These are phyloP conservation scores for Syritta pipiens DNA, from an alignment of 2,888 invertebrate genomes.

Conservation along the genomic window DNA sequence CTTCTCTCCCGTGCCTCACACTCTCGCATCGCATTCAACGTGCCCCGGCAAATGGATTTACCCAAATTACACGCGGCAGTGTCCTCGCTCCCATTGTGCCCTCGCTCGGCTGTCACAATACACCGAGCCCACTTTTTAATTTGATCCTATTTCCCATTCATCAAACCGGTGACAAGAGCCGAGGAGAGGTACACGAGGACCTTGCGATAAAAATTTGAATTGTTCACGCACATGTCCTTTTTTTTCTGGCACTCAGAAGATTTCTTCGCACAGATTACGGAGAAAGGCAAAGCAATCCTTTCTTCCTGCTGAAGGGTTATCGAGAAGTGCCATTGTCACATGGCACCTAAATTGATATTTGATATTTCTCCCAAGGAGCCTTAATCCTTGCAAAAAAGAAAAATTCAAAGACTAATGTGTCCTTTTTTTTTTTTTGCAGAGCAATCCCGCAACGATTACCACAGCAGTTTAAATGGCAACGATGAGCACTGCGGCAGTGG, in stretches of 20 bases:
- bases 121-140: constrained; percentile 56
- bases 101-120: constrained; percentile 60
- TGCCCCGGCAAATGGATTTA: constrained; percentile 58
- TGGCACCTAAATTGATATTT: constrained; percentile 41
- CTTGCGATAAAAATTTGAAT: constrained; percentile 48
- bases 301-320: constrained; percentile 23
- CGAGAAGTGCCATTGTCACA: constrained; percentile 28
- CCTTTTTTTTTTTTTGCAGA: constrained; percentile 62
- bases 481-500: constrained; percentile 69
- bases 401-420: no score
- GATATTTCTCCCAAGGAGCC: no score
- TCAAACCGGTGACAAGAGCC: constrained; percentile 31
- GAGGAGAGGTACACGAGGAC: constrained; percentile 9
- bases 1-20: constrained; percentile 20
- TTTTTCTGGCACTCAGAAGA: no score
- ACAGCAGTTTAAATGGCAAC: constrained; percentile 68
- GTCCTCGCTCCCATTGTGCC: constrained; percentile 45
- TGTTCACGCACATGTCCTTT: constrained; percentile 54
- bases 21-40: constrained; percentile 30
- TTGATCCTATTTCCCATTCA: constrained; percentile 55
- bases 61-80: constrained; percentile 48
- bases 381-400: no score
- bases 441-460: constrained; percentile 70
- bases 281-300: constrained; percentile 19
- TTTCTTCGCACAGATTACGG: constrained; percentile 43